A percentile compares a stretch with the other conserved stretches of the same genome.
These are phyloP conservation scores for Macrotis lagotis DNA, from an alignment of 2,113 vertebrate genomes.

Conservation along the genomic window DNA sequence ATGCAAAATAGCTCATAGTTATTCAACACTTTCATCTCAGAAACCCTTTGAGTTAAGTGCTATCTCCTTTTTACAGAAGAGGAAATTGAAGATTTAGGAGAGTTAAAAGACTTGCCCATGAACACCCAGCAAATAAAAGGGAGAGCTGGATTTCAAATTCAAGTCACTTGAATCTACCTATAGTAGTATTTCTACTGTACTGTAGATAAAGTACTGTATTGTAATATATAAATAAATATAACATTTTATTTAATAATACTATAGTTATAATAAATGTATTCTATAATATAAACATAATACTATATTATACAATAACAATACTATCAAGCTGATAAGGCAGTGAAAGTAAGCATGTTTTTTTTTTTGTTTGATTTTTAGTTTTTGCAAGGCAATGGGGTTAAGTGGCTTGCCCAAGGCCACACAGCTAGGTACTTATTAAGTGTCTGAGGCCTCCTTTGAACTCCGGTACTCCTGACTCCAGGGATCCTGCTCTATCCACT, in stretches of 20 bases:
- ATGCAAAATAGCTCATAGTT: background rate
- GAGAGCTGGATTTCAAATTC: background rate
- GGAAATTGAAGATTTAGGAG: background rate
- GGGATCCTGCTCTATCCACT: too few relatives aligned
- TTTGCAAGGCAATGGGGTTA: too few relatives aligned
- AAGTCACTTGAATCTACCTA: background rate
- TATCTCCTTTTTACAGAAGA: background rate
- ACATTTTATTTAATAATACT: too few relatives aligned
- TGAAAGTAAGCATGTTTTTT: background rate
- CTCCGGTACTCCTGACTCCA: too few relatives aligned
- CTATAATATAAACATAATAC: too few relatives aligned
- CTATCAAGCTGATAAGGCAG: background rate
- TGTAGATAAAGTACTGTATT: too few relatives aligned
- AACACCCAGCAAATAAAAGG: background rate
- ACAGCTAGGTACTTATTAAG: too few relatives aligned
- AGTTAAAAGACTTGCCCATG: background rate
- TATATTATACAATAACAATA: too few relatives aligned
- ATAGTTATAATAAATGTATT: too few relatives aligned
- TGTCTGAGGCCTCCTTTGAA: too few relatives aligned
- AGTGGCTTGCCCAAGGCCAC: too few relatives aligned
- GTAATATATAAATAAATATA: background rate
- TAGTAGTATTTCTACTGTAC: background rate
- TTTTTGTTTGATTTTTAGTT: too few relatives aligned
- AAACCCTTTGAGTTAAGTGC: background rate
- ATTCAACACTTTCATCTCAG: background rate